Percentiles rank a stretch among this genome's conserved stretches.
Evolutionary conservation across 1,140 invertebrate species (phyloP).

Genomic region (Megathymus violae): DNA sequence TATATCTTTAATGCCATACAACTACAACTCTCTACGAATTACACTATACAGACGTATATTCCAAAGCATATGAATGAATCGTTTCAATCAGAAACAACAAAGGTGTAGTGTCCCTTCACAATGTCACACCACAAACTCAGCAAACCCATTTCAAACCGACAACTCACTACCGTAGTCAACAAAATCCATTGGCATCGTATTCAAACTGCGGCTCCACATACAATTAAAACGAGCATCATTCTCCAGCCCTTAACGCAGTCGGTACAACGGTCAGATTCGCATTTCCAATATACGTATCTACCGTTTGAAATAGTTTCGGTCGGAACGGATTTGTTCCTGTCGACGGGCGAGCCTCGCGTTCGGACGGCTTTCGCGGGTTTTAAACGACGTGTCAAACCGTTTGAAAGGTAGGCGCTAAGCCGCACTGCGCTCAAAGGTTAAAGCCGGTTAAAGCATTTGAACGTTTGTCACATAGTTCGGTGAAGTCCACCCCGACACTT

Average conservation of each 20-base stretch:
- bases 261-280: conserved; percentile 11
- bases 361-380: conserved; percentile 7
- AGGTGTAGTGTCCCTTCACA: not conserved
- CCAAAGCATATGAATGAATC: no score
- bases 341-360: conserved; percentile 11
- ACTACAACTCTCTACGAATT: no score
- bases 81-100: not conserved
- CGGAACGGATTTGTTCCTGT: conserved; percentile 19
- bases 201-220: conserved; percentile 6
- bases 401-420: conserved; percentile 25
- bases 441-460: conserved; percentile 18
- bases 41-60: no score
- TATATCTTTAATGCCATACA: no score
- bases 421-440: conserved; percentile 23
- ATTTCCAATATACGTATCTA: not conserved
- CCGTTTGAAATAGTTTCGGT: conserved; percentile 30
- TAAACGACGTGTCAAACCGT: conserved; percentile 27
- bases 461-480: conserved; percentile 15
- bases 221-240: conserved; percentile 3
- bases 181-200: conserved; percentile 16
- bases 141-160: conserved; percentile 13
- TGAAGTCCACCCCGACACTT: conserved; percentile 1
- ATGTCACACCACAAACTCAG: conserved; percentile 4
- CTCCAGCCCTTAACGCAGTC: not conserved
- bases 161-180: conserved; percentile 18